Base-by-base conservation (phyloP, 2,113 vertebrate species). In the Centropus unirufus region DNA sequence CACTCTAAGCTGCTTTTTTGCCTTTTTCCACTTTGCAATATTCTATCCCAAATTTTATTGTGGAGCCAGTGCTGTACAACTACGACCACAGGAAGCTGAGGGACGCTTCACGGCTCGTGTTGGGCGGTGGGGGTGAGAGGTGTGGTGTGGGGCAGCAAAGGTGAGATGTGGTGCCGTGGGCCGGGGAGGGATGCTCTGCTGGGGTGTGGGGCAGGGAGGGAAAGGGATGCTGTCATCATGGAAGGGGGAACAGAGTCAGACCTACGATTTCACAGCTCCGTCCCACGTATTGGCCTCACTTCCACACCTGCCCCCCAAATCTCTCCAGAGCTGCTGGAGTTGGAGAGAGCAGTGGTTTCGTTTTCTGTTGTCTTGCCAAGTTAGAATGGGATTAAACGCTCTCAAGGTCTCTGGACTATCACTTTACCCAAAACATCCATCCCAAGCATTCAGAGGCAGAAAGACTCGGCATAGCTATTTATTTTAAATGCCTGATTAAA, bases 401-500 rank as follows among this genome's bases (percentile, higher is more conserved):
- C 96, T 98, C 97, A 98, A 98, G 97, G 97, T 98, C 98, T 97
- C 98, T 97, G 95, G 96, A 93, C 98, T 98, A 98, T 98, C 98
- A 96, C 98, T 98, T 98, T 98, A 97, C 96, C 98, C 97, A 97
- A 98, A 98, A 98, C 98, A 98, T 97, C 98, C 97, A 98, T 97
- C 96, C 96, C 91, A 87, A 96, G 97, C 97, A 96, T 97, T 97
- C 94, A 94, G 96, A 98, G 97, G 98, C 96, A 97, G 88, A 97
- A 96, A 98, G 97, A 96, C 98, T 98, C 97, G 97, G 98, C 97
- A 97, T 97, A 97, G 98, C 98, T 98, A 98, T 98, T 98, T 98
- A 98, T 98, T 98, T 98, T 98, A 98, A 98, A 98, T 98, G 98
- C 98, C 97, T 98, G 98, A 98, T 98, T 98, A 98, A 99, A 98